These are phyloP conservation scores for Callocephalon fimbriatum DNA, from an alignment of 2,113 vertebrate genomes.

Conservation along the genomic window DNA sequence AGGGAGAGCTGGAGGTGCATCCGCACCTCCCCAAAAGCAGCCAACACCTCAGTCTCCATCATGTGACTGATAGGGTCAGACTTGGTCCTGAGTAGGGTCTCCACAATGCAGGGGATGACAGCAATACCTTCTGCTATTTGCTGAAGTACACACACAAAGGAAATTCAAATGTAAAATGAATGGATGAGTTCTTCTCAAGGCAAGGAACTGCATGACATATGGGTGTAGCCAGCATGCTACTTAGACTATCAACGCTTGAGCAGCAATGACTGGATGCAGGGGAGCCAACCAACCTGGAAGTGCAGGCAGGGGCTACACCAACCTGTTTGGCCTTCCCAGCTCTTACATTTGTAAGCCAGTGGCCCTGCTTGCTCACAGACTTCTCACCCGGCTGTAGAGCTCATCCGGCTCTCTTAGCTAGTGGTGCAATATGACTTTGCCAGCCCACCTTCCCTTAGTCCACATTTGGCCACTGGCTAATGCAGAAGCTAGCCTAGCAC, in stretches of 20 bases:
- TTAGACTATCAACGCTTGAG: background rate
- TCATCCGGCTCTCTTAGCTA: background rate
- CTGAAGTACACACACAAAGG: background rate
- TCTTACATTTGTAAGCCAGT: background rate
- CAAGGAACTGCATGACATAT: accelerated
- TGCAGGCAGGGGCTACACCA: background rate
- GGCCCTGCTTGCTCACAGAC: background rate
- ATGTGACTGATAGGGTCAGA: background rate
- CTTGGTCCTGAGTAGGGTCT: background rate
- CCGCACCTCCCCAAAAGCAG: background rate
- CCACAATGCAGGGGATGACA: accelerated
- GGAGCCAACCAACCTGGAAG: background rate
- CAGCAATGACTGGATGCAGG: background rate
- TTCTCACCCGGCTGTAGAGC: background rate
- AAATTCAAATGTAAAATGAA: background rate
- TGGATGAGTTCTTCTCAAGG: background rate
- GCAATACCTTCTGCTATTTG: background rate
- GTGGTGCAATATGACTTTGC: accelerated
- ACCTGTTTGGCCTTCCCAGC: background rate
- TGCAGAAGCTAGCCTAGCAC: background rate
- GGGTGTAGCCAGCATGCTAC: accelerated
- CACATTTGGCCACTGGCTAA: background rate
- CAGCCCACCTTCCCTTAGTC: background rate
- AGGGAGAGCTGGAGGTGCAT: background rate
- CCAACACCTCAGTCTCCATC: background rate